Evolutionary conservation across 2,113 vertebrate species (phyloP).

Genomic region (Ptychochromis oligacanthus): DNA sequence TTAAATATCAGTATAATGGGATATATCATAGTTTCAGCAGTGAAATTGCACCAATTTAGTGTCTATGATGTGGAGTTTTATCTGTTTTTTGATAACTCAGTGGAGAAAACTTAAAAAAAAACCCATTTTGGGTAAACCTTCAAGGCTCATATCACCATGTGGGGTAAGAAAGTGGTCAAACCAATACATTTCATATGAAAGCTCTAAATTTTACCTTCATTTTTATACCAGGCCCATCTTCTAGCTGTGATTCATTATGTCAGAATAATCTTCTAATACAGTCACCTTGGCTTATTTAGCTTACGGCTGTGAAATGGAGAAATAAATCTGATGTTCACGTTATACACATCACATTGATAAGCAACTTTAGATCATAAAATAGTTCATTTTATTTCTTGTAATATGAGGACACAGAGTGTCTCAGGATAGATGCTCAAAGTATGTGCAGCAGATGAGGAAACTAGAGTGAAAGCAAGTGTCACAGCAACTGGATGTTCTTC

Average conservation of each 20-base stretch:
- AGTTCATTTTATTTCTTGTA: neutral
- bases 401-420: neutral
- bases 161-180: neutral
- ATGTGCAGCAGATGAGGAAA: neutral
- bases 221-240: neutral
- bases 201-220: no score
- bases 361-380: no score
- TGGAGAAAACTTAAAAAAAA: neutral
- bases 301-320: neutral
- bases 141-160: neutral
- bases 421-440: neutral
- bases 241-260: neutral
- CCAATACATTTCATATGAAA: neutral
- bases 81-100: no score
- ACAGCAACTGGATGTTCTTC: no score
- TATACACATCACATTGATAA: no score
- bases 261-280: no score
- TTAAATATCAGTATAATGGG: no score
- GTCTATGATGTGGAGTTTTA: no score
- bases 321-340: neutral
- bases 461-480: neutral
- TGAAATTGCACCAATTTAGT: no score
- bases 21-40: no score
- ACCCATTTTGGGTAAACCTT: neutral
- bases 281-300: neutral